phyloP scores from a whole-genome alignment of 64 coral and sea anemone species.

The Catalaphyllia jardinei region DNA sequence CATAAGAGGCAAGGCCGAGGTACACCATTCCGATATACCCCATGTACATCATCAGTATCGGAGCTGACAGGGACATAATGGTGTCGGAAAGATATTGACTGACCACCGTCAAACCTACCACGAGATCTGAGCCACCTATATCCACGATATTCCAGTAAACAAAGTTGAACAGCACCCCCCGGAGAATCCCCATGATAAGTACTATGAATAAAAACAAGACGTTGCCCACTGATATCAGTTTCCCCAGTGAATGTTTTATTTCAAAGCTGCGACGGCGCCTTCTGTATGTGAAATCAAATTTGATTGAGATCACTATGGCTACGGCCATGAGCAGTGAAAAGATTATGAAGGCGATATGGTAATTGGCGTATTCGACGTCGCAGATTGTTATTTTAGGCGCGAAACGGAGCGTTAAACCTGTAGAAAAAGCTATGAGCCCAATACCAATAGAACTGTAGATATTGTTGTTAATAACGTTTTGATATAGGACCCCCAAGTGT shows the following conservation, averaged over 20 bases:
- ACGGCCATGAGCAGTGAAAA: constrained; percentile 68
- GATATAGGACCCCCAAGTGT: constrained; percentile 78
- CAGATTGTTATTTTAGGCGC: constrained; percentile 81
- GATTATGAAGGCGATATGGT: constrained; percentile 74
- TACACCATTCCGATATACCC: constrained; percentile 90
- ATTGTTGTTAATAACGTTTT: constrained; percentile 73
- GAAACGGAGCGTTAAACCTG: constrained; percentile 66
- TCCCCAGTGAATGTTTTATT: constrained; percentile 54
- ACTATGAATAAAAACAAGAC: constrained; percentile 56
- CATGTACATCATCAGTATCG: constrained; percentile 73
- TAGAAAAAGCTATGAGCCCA: constrained; percentile 62
- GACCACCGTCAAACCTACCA: constrained; percentile 78
- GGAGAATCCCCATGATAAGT: constrained; percentile 77
- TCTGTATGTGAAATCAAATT: constrained; percentile 80
- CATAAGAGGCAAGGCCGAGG: constrained; percentile 79
- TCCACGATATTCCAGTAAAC: constrained; percentile 89
- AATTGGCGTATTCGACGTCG: constrained; percentile 67
- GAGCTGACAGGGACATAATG: constrained; percentile 73
- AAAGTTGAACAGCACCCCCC: constrained; percentile 86
- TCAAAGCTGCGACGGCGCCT: constrained; percentile 65
- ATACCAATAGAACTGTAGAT: constrained; percentile 79
- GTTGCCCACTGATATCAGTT: constrained; percentile 42
- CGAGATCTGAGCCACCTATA: constrained; percentile 83
- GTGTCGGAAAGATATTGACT: constrained; percentile 89
- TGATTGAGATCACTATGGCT: constrained; percentile 53